A percentile compares a stretch with the other conserved stretches of the same genome.
Evolutionary conservation across 2,797 vertebrate species (phyloP).

Genomic region (Ceryle rudis): DNA sequence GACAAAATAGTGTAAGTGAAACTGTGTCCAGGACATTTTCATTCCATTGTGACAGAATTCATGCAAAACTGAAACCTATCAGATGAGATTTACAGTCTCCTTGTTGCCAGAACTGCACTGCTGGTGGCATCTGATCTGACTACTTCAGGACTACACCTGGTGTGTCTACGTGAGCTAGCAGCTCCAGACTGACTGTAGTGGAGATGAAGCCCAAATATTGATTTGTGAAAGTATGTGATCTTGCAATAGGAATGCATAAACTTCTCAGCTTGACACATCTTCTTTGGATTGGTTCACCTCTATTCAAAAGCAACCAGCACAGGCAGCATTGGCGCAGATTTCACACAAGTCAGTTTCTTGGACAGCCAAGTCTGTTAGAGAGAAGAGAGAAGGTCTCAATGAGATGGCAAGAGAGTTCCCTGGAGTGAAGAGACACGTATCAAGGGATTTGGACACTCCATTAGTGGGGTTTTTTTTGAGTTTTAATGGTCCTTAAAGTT

Average conservation of each 20-base stretch:
- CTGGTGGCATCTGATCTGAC: neutral
- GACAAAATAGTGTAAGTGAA: neutral
- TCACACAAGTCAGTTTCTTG: neutral
- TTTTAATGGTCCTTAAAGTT: neutral
- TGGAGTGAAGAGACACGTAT: neutral
- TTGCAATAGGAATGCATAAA: neutral
- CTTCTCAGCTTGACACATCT: neutral
- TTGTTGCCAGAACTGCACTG: neutral
- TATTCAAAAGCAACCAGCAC: conserved; percentile 29
- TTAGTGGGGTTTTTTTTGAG: neutral
- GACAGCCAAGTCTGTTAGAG: neutral
- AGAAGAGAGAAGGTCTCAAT: neutral
- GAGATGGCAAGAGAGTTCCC: neutral
- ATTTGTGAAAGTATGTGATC: neutral
- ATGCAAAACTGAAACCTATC: neutral
- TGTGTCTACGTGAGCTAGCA: neutral
- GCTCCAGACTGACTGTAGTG: neutral
- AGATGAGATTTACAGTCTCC: neutral
- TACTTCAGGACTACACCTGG: neutral
- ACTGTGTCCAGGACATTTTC: neutral
- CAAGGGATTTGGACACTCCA: neutral
- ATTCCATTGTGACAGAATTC: neutral
- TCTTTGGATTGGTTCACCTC: neutral
- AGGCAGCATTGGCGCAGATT: conserved; percentile 61
- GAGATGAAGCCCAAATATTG: neutral